Evolutionary conservation across 92 coral and sea anemone genomes (phyloP).

Genomic region (Montipora capitata): DNA sequence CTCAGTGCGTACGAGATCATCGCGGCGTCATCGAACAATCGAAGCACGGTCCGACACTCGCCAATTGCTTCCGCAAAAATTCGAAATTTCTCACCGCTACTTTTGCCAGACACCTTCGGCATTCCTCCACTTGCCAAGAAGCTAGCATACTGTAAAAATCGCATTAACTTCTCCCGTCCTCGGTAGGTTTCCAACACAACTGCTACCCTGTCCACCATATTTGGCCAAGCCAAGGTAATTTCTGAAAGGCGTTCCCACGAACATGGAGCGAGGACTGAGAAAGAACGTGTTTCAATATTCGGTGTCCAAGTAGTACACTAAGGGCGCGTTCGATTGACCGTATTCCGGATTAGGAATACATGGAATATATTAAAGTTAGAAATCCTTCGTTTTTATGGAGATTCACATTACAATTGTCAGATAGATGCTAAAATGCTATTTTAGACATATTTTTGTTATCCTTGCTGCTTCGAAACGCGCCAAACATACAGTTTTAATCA

Average conservation of each 20-base stretch:
- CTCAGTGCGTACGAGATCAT: slow-evolving; percentile 69
- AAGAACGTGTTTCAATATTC: background rate
- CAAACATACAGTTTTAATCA: too few species aligned
- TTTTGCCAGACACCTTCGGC: slow-evolving; percentile 33
- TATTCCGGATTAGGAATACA: too few species aligned
- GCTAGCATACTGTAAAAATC: slow-evolving; percentile 74
- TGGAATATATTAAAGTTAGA: too few species aligned
- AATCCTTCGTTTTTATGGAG: too few species aligned
- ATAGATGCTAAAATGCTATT: too few species aligned
- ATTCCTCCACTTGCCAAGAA: slow-evolving; percentile 77
- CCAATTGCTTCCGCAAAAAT: slow-evolving; percentile 70
- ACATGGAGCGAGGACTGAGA: background rate
- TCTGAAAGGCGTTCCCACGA: slow-evolving; percentile 39
- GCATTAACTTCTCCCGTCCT: slow-evolving; percentile 87
- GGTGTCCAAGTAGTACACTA: background rate
- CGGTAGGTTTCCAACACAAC: slow-evolving; percentile 83
- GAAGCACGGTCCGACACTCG: slow-evolving; percentile 84
- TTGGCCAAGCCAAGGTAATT: background rate
- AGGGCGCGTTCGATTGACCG: too few species aligned
- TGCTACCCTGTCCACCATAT: slow-evolving; percentile 54
- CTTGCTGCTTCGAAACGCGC: too few species aligned
- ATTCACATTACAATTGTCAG: too few species aligned
- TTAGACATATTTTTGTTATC: too few species aligned
- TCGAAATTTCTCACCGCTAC: slow-evolving; percentile 65
- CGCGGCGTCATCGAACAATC: slow-evolving; percentile 91